Evolutionary conservation across 2,113 vertebrate genomes (phyloP), one percentile per base, ranked within the genome.

Genomic region (Mugil cephalus): DNA sequence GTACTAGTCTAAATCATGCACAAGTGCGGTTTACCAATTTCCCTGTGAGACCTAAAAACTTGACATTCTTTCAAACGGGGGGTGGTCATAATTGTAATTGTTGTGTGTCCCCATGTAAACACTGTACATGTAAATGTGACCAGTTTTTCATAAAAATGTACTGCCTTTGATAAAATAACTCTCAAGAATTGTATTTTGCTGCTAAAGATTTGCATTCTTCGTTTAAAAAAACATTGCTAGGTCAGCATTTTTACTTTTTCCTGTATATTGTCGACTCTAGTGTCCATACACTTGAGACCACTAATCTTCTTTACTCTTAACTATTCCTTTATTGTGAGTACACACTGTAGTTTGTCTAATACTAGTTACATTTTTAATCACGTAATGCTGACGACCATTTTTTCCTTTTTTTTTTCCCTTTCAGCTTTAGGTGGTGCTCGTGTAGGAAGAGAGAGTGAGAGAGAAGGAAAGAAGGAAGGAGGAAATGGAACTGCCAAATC

Each of bases 401-500:
- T 19, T 2, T 36, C 77, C 2, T 34, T 30, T 69, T 43, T 42
- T 17, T 4, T 18, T 18, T 55, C 40, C 77, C 47, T 90, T 89
- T 67, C 93, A 82, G 91, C 91, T 89, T 62, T 80, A 98, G 97
- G 96, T 96, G 93, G 94, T 95, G 92, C 85, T 89, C 82, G 91
- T 92, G 96, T 93, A 94, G 93, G 95, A 96, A 95, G 94, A 95
- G 81, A 88, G 86, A 75, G 72, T 43, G 71, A 62, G 36, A 39
- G 79, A 79, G 78, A 88, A 82, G 69, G 84, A 89, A 73, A 65
- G 88, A 89, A 79, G 82, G 90, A 94, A 94, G 94, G 93, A 95
- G 95, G 96, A 97, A 93, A 99, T 99, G 98, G 98, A 99, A 95
- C 94, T 99, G 94, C 96, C 98, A 96, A 99, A 98, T 95, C 97